Conservation (phyloP, 1,140 invertebrate species). For the Leptestheria dahalacensis region DNA sequence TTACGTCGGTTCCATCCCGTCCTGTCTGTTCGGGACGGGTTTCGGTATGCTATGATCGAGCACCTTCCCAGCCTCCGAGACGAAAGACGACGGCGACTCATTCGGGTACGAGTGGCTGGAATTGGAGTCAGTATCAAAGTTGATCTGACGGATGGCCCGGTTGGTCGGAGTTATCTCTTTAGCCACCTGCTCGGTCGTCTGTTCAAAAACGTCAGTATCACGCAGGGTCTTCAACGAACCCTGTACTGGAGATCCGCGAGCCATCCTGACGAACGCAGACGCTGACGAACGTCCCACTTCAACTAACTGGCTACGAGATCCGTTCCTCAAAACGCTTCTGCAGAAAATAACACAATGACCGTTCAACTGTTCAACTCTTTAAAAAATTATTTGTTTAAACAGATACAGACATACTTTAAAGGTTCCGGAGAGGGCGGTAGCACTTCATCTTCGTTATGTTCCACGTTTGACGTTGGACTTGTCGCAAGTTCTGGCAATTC, state of each 20-base stretch:
- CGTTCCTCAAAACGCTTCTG: no score
- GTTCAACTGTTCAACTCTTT: neutral
- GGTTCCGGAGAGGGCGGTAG: neutral
- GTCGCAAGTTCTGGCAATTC: no score
- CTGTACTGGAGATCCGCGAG: neutral
- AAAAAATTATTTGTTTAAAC: neutral
- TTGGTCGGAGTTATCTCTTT: neutral
- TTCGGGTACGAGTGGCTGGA: neutral
- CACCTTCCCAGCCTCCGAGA: neutral
- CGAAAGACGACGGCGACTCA: constrained; percentile 1
- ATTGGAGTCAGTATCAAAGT: constrained; percentile 1
- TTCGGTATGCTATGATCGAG: neutral
- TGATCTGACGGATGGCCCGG: constrained; percentile 3
- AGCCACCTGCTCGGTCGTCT: neutral
- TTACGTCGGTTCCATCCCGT: constrained; percentile 6
- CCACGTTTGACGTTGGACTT: no score
- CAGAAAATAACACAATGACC: no score
- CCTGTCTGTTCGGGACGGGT: neutral
- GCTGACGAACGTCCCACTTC: neutral
- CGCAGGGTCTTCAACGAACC: constrained; percentile 3
- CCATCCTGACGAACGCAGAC: constrained; percentile 5
- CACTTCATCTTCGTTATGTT: neutral
- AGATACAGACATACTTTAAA: no score
- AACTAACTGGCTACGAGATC: no score
- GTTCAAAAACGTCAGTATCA: neutral